Evolutionary conservation across 2,888 invertebrate genomes (phyloP).

Genomic region (Rhagonycha fulva): DNA sequence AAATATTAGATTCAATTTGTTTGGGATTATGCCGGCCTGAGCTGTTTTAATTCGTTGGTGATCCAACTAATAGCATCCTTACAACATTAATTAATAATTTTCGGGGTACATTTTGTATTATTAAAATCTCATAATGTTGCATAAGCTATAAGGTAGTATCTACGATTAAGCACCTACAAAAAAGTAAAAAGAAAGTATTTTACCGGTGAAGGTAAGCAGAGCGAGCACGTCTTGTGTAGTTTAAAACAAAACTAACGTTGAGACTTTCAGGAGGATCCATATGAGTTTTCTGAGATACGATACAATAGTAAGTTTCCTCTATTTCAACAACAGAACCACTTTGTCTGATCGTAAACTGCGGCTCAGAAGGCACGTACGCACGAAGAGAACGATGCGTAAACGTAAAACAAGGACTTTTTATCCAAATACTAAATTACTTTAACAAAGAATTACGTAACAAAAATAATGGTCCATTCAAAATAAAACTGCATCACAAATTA

Average conservation of each 20-base stretch:
- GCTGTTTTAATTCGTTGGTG: slow-evolving; percentile 48
- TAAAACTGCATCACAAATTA: too few species aligned
- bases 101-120: neutral
- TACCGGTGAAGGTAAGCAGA: neutral
- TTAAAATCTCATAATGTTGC: neutral
- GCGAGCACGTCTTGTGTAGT: slow-evolving; percentile 2
- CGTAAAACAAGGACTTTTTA: neutral
- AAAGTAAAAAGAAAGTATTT: neutral
- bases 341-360: slow-evolving; percentile 36
- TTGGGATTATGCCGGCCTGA: slow-evolving; percentile 45
- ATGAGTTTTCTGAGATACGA: slow-evolving; percentile 20
- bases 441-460: neutral
- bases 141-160: neutral
- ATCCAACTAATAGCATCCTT: slow-evolving; percentile 48
- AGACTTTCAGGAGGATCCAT: slow-evolving; percentile 21
- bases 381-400: slow-evolving; percentile 13
- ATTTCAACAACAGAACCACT: slow-evolving; percentile 35
- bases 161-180: neutral
- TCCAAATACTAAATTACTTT: neutral
- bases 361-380: slow-evolving; percentile 12
- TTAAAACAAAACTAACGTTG: slow-evolving; percentile 5
- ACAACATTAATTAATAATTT: slow-evolving; percentile 26
- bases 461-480: too few species aligned
- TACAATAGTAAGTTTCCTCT: slow-evolving; percentile 25
- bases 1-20: slow-evolving; percentile 55